These are phyloP conservation scores for Rosalia funebris DNA, from an alignment of 2,888 invertebrate genomes.

Conservation along the genomic window DNA sequence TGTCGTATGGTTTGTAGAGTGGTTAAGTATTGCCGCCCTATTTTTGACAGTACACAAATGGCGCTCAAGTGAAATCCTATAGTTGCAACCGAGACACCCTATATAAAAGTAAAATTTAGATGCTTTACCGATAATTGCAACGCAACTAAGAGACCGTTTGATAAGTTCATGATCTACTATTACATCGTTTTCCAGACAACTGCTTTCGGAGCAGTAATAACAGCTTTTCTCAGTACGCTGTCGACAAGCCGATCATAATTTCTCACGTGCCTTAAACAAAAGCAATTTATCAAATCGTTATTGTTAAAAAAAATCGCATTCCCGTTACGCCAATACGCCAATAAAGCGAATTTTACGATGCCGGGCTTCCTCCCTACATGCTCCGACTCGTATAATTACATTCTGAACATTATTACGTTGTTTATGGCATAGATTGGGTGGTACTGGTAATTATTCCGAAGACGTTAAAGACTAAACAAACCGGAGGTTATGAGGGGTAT, in stretches of 20 bases:
- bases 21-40: too few species aligned
- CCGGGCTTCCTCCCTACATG: conserved; percentile 21
- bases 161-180: too few species aligned
- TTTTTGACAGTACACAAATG: too few species aligned
- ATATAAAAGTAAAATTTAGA: too few species aligned
- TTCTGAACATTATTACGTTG: conserved; percentile 21
- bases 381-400: conserved; percentile 18
- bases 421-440: conserved; percentile 22
- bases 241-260: background rate
- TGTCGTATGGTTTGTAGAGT: too few species aligned
- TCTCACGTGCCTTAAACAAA: conserved; percentile 14
- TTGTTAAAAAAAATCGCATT: conserved; percentile 9
- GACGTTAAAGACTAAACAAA: conserved; percentile 26
- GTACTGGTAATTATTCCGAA: conserved; percentile 2
- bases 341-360: conserved; percentile 26
- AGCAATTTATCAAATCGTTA: conserved; percentile 9
- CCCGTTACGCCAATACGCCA: conserved; percentile 21
- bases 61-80: too few species aligned
- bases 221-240: background rate
- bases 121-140: too few species aligned
- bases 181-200: too few species aligned
- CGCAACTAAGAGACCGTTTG: too few species aligned
- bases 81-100: too few species aligned
- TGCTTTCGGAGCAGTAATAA: background rate
- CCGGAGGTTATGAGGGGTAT: conserved; percentile 18